Conservation (phyloP, 2,888 invertebrate species). For the Limnephilus auricula region DNA sequence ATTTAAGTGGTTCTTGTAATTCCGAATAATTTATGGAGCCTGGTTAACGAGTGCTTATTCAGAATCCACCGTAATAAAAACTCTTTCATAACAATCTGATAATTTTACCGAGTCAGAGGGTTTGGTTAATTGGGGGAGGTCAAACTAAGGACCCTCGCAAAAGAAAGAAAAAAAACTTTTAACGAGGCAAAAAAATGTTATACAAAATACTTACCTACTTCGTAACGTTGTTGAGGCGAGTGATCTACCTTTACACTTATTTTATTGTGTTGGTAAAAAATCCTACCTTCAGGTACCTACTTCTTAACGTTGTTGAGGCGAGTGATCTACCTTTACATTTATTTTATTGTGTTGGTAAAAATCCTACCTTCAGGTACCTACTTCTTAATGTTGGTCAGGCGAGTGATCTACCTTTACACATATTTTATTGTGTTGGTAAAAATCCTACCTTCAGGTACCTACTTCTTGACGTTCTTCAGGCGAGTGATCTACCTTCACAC, state of each 20-base stretch:
- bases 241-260: background rate
- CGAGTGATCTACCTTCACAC: no score
- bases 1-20: background rate
- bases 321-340: no score
- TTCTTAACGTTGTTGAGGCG: no score
- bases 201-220: background rate
- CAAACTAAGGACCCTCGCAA: background rate
- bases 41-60: background rate
- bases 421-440: no score
- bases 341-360: no score
- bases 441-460: no score
- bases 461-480: no score
- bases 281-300: no score
- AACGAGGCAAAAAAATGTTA: slow-evolving; percentile 23
- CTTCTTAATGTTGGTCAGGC: no score
- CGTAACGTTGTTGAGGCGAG: background rate
- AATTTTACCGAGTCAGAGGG: background rate
- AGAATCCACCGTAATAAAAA: background rate
- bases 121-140: slow-evolving; percentile 23
- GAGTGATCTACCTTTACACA: no score
- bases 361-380: no score
- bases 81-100: slow-evolving; percentile 13
- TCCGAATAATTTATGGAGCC: background rate
- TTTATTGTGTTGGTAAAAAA: background rate
- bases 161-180: slow-evolving; percentile 30